Conservation (phyloP, 2,888 invertebrate genomes). For the Lordiphosa andalusiaca region DNA sequence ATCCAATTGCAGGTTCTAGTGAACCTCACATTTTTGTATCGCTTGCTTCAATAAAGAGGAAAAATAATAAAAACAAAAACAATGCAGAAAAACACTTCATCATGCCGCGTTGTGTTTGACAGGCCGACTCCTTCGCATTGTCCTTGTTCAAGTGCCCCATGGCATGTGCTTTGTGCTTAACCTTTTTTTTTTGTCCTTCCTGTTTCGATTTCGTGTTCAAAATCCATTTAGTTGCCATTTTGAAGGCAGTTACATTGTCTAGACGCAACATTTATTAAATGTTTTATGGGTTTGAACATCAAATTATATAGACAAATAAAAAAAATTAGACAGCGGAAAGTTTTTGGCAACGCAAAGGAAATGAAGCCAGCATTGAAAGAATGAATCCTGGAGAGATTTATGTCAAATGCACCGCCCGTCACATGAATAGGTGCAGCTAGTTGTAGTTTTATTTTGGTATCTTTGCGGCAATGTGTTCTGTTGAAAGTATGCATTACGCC, state of each 20-base stretch:
- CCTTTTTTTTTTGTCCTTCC: slow-evolving; percentile 18
- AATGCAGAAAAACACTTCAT: slow-evolving; percentile 66
- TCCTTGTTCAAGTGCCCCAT: slow-evolving; percentile 53
- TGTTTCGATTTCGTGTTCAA: slow-evolving; percentile 64
- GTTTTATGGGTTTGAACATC: slow-evolving; percentile 69
- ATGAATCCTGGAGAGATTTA: slow-evolving; percentile 14
- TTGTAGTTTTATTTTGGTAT: too few species aligned
- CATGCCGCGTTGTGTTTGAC: slow-evolving; percentile 58
- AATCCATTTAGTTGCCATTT: slow-evolving; percentile 75
- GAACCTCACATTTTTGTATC: slow-evolving; percentile 40
- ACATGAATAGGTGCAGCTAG: too few species aligned
- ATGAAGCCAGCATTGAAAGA: slow-evolving; percentile 8
- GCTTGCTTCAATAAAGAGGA: slow-evolving; percentile 33
- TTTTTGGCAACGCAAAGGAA: slow-evolving; percentile 32
- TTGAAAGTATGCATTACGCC: too few species aligned
- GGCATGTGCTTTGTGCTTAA: slow-evolving; percentile 38
- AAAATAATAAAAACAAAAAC: slow-evolving; percentile 38
- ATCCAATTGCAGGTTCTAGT: slow-evolving; percentile 18
- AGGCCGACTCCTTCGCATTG: slow-evolving; percentile 57
- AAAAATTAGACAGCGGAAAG: slow-evolving; percentile 46
- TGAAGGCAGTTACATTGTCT: slow-evolving; percentile 74
- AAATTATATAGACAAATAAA: slow-evolving; percentile 69
- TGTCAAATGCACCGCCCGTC: background rate
- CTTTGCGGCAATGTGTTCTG: too few species aligned
- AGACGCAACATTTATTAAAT: slow-evolving; percentile 75